Conservation (phyloP, 2,113 vertebrate genomes). For the Laticauda colubrina region DNA sequence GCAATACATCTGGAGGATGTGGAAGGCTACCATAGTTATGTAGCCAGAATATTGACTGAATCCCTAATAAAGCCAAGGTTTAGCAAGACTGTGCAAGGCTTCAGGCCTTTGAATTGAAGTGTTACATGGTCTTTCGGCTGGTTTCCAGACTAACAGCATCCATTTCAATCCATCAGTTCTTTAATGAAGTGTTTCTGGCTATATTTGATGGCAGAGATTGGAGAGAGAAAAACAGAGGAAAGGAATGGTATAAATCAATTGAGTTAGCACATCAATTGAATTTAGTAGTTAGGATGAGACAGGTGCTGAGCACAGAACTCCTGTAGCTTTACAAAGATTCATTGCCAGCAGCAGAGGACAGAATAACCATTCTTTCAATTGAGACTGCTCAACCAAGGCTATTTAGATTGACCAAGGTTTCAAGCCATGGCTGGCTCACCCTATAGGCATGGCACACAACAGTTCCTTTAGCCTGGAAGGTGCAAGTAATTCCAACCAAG, state of each 20-base stretch:
- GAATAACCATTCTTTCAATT: not conserved
- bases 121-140: not conserved
- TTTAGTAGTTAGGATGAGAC: not conserved
- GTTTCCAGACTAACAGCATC: not conserved
- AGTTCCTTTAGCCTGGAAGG: not conserved
- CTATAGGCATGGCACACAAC: not conserved
- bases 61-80: not conserved
- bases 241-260: not conserved
- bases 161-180: not conserved
- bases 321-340: not conserved
- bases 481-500: not conserved
- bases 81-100: not conserved
- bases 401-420: not conserved
- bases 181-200: not conserved
- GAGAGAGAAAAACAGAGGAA: not conserved
- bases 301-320: not conserved
- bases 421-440: not conserved
- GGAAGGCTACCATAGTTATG: not conserved
- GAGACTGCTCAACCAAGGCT: not conserved
- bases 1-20: not conserved
- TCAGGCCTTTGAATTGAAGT: not conserved
- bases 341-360: not conserved
- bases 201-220: not conserved
- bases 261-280: not conserved
- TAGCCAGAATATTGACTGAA: not conserved